Conservation (phyloP, 2,888 invertebrate species). For the Myathropa florea region DNA sequence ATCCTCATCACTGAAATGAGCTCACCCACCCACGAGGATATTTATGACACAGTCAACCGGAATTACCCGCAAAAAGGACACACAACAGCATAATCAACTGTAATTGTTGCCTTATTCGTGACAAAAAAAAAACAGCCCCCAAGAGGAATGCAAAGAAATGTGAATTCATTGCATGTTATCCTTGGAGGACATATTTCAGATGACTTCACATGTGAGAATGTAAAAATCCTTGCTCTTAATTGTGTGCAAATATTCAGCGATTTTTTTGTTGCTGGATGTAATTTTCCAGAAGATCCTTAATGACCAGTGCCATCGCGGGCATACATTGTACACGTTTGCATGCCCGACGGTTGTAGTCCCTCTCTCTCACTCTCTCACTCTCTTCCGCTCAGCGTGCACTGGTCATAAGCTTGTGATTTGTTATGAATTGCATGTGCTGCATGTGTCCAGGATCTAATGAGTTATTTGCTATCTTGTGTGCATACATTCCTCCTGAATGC, state of each 20-base stretch:
- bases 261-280: slow-evolving; percentile 20
- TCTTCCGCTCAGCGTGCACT: no score
- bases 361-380: no score
- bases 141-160: slow-evolving; percentile 29
- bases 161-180: slow-evolving; percentile 59
- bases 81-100: slow-evolving; percentile 52
- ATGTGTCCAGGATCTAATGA: slow-evolving; percentile 69
- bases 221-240: slow-evolving; percentile 69
- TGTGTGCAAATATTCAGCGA: slow-evolving; percentile 54
- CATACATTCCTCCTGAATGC: slow-evolving; percentile 39
- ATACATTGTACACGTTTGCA: slow-evolving; percentile 9
- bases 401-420: slow-evolving; percentile 78
- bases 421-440: slow-evolving; percentile 77
- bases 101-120: slow-evolving; percentile 24
- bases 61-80: slow-evolving; percentile 46
- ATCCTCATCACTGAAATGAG: neutral
- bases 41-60: slow-evolving; percentile 48
- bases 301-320: slow-evolving; percentile 51
- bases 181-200: slow-evolving; percentile 68
- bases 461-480: slow-evolving; percentile 58
- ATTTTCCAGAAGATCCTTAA: slow-evolving; percentile 60
- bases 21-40: neutral
- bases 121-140: neutral
- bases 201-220: slow-evolving; percentile 60
- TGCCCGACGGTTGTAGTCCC: slow-evolving; percentile 21